A percentile compares a stretch with the other conserved stretches of the same genome.
Conservation (phyloP, 64 coral and sea anemone genomes). For the Platygyra sinensis region DNA sequence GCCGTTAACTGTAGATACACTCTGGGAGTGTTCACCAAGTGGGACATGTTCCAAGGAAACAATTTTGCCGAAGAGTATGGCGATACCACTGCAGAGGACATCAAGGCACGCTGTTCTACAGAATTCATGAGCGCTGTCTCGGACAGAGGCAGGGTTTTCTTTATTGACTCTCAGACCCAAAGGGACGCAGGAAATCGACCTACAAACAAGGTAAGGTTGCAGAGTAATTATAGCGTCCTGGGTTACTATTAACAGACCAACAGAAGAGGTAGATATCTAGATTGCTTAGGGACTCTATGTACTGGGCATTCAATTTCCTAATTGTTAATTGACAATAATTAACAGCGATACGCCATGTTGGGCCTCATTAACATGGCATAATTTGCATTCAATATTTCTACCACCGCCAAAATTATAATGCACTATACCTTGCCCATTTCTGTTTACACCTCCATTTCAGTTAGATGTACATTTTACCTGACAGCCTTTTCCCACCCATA, state of each 20-base stretch:
- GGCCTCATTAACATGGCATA: too few species aligned
- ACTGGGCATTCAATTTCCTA: too few species aligned
- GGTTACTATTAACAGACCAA: too few species aligned
- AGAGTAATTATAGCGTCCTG: neutral
- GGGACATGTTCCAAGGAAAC: slow-evolving; percentile 13
- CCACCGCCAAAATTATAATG: too few species aligned
- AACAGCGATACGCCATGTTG: too few species aligned
- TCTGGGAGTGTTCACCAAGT: slow-evolving; percentile 9
- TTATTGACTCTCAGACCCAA: slow-evolving; percentile 10
- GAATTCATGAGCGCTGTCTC: slow-evolving; percentile 25
- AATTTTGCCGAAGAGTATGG: slow-evolving; percentile 1
- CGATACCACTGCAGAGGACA: neutral
- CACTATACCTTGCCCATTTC: too few species aligned
- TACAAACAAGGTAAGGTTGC: neutral
- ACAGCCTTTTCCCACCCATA: neutral
- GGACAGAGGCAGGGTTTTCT: slow-evolving; percentile 15
- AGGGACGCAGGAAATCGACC: neutral
- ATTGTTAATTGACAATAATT: too few species aligned
- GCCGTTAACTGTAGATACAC: slow-evolving; percentile 15
- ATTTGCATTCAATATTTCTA: too few species aligned
- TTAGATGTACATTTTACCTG: too few species aligned
- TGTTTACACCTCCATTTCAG: too few species aligned
- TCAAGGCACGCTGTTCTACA: neutral
- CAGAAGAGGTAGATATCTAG: too few species aligned
- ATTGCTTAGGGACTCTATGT: too few species aligned